Evolutionary conservation across 2,113 vertebrate genomes (phyloP), one percentile per base, ranked within the genome.

Genomic region (Typhlomys cinereus): DNA sequence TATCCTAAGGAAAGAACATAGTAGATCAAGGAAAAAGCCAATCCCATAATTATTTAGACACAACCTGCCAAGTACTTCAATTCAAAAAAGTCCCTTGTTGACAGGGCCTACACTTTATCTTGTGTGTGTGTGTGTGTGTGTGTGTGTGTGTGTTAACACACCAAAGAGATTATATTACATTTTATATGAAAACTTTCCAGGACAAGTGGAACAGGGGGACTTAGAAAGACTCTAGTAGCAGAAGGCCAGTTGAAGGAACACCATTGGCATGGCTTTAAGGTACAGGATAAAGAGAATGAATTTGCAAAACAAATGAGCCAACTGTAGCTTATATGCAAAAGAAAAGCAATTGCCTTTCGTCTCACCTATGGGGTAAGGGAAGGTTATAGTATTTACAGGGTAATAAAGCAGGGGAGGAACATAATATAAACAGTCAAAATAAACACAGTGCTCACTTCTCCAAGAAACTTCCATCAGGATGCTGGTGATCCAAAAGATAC

Each of bases 31-130:
- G 15, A 88, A 27, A 88, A 46, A 74, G 46, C 93, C 73, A 78
- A 44, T 91, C 9, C 27, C 31, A 85, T 62, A 85, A 67, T 91
- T 89, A 57, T 59, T 91, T 87, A 83, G 39, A 12, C 3, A 89
- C 62, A 92, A 62, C 4, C 13, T 94, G 44, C 23, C 66, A 52
- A 73, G 87, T 84, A 89, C n/a, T 62, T 91, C 50, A 70, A 34
- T 74, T 92, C 50, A 64, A 76, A 95, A 89, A 50, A 89, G 21
- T 95, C 39, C 46, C 21, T 87, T 90, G 41, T 87, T 84, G 46
- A 27, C 52, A 71, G 27, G 29, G 18, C 39, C 21, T 92, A 7
- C 11, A 79, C n/a, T 15, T 92, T 82, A 86, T 84, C 64, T 83
- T 7, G n/a, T 80, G 75, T 41, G 39, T 3, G 36, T 85, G 91